Conservation (phyloP, 2,888 invertebrate genomes). For the Cosmia trapezina region DNA sequence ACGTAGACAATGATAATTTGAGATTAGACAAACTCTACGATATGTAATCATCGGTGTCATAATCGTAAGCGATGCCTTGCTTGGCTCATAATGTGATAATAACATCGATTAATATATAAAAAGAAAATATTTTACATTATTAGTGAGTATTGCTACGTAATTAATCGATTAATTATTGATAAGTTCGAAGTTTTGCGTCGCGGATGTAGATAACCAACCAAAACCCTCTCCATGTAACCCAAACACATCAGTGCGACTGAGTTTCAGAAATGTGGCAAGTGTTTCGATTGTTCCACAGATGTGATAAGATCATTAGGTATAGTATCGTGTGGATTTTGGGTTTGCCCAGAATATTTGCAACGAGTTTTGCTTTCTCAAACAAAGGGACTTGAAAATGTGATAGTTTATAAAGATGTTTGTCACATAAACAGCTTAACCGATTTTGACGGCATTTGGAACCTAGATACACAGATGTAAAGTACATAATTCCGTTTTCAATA, state of each 20-base stretch:
- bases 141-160: slow-evolving; percentile 9
- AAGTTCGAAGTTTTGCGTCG: neutral
- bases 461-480: neutral
- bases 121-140: slow-evolving; percentile 12
- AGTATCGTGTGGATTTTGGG: neutral
- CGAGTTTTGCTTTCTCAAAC: neutral
- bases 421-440: neutral
- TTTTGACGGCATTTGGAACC: neutral
- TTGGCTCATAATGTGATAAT: slow-evolving; percentile 28
- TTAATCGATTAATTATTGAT: neutral
- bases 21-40: slow-evolving; percentile 73
- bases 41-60: slow-evolving; percentile 71
- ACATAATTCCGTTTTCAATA: neutral
- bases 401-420: neutral
- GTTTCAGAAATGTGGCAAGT: neutral
- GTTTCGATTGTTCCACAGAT: neutral
- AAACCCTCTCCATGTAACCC: neutral
- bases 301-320: neutral
- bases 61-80: slow-evolving; percentile 65
- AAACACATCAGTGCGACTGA: neutral
- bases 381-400: neutral
- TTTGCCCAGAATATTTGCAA: neutral
- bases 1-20: slow-evolving; percentile 64
- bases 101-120: slow-evolving; percentile 21
- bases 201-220: neutral